A percentile compares a stretch with the other conserved stretches of the same genome.
Evolutionary conservation across 2,888 invertebrate species (phyloP).

Genomic region (Acleris laterana): DNA sequence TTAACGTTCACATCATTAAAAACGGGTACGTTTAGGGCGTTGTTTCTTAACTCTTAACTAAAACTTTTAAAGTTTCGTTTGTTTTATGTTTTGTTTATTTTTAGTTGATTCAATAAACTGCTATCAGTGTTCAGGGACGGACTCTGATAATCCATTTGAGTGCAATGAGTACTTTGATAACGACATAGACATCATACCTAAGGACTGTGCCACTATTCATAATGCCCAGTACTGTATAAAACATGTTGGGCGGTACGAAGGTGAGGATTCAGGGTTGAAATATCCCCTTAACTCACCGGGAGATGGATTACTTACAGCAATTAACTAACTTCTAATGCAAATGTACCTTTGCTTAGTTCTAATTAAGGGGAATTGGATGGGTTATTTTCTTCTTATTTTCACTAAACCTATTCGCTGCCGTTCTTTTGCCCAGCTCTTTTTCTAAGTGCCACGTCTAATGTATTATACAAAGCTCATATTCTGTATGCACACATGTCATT

Average conservation of each 20-base stretch:
- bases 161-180: slow-evolving; percentile 91
- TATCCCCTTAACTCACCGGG: background rate
- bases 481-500: no score
- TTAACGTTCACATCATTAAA: slow-evolving; percentile 49
- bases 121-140: slow-evolving; percentile 95
- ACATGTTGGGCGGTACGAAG: slow-evolving; percentile 95
- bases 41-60: slow-evolving; percentile 47
- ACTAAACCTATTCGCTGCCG: background rate
- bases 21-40: slow-evolving; percentile 64
- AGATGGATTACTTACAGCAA: slow-evolving; percentile 19
- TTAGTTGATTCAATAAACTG: slow-evolving; percentile 89
- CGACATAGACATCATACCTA: slow-evolving; percentile 87
- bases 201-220: slow-evolving; percentile 91
- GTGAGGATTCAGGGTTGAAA: slow-evolving; percentile 72
- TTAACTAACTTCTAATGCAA: background rate
- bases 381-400: background rate
- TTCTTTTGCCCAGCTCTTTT: no score
- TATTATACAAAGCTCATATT: no score
- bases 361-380: background rate
- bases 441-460: no score
- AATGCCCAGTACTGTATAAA: slow-evolving; percentile 96
- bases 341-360: background rate
- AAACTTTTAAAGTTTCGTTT: slow-evolving; percentile 44
- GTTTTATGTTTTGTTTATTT: slow-evolving; percentile 36
- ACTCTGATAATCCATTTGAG: slow-evolving; percentile 90